Evolutionary conservation across 2,797 vertebrate species (phyloP).

Genomic region (Molossus alvarezi): DNA sequence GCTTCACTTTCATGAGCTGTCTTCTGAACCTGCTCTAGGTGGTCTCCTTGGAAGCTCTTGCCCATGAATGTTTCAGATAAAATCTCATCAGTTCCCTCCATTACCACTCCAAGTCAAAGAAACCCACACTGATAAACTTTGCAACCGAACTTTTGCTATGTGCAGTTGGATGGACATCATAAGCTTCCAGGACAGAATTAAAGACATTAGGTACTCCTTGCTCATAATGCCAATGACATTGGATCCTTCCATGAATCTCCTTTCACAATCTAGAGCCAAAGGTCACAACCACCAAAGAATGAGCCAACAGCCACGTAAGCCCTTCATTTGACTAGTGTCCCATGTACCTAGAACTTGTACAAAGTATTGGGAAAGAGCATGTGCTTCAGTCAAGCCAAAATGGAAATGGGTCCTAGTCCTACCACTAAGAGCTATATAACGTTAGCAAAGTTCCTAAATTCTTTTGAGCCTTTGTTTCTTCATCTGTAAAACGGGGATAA

Average conservation of each 20-base stretch:
- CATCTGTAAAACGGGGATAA: not conserved
- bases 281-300: not conserved
- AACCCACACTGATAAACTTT: not conserved
- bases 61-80: slow-evolving; percentile 51
- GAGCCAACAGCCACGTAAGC: not conserved
- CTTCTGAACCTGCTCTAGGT: not conserved
- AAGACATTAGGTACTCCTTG: not conserved
- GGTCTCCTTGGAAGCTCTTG: slow-evolving; percentile 28
- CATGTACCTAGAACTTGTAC: not conserved
- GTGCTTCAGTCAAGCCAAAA: not conserved
- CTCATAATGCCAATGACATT: not conserved
- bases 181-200: not conserved
- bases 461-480: not conserved
- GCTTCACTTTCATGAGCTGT: not conserved
- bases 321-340: not conserved
- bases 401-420: not conserved
- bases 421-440: not conserved
- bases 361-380: not conserved
- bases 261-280: not conserved
- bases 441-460: not conserved
- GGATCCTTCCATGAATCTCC: not conserved
- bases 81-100: not conserved
- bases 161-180: not conserved
- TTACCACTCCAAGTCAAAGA: not conserved
- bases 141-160: not conserved